Evolutionary conservation across 1,140 invertebrate genomes (phyloP).

Genomic region (Leptopilina clavipes): DNA sequence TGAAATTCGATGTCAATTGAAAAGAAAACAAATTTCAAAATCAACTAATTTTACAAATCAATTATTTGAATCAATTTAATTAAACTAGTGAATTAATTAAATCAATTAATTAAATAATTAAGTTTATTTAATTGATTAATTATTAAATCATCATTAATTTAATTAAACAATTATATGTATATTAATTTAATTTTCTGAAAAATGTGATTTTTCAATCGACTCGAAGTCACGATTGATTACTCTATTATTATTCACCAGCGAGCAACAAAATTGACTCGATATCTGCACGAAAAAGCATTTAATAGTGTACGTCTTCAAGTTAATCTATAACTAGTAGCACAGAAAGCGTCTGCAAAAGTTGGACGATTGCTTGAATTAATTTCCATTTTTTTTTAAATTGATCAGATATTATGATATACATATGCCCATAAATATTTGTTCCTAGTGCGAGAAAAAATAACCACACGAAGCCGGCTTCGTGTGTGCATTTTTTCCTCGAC

Average conservation of each 20-base stretch:
- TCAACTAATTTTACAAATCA: not conserved
- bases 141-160: too few species aligned
- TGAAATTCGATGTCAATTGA: not conserved
- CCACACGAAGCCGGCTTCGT: slow-evolving; percentile 46
- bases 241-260: slow-evolving; percentile 19
- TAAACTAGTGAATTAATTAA: too few species aligned
- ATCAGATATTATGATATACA: slow-evolving; percentile 49
- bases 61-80: too few species aligned
- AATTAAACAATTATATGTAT: too few species aligned
- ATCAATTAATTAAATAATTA: too few species aligned
- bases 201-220: not conserved
- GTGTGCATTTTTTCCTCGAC: slow-evolving; percentile 7
- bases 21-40: slow-evolving; percentile 3
- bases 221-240: not conserved
- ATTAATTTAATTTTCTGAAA: not conserved
- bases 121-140: too few species aligned
- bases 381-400: slow-evolving; percentile 40
- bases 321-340: slow-evolving; percentile 46
- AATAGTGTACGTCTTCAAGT: not conserved
- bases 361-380: slow-evolving; percentile 43
- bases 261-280: slow-evolving; percentile 7
- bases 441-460: slow-evolving; percentile 33
- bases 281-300: slow-evolving; percentile 22
- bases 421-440: slow-evolving; percentile 45
- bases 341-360: slow-evolving; percentile 50